A percentile compares a stretch with the other conserved stretches of the same genome.
phyloP scores from a whole-genome alignment of 2,113 vertebrate genomes.

The Formicarius rufipectus region DNA sequence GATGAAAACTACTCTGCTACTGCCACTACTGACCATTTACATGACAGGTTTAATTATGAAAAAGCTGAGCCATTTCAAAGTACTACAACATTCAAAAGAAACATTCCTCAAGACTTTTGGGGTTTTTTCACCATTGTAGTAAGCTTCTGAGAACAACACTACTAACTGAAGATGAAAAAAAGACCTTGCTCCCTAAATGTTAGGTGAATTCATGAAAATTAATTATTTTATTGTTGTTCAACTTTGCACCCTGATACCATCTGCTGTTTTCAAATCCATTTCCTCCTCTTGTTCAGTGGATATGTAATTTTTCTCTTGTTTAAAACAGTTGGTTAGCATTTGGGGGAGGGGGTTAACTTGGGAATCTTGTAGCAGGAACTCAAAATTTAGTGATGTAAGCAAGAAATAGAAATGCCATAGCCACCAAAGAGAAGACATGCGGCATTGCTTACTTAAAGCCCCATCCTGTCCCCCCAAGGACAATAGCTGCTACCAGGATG shows the following conservation, averaged over 20 bases:
- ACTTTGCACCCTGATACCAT: conserved; percentile 63
- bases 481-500: conserved; percentile 99
- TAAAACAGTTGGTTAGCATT: not conserved
- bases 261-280: not conserved
- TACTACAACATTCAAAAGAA: not conserved
- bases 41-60: not conserved
- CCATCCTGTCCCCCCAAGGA: conserved; percentile 99
- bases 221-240: not conserved
- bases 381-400: conserved; percentile 91
- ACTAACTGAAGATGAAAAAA: not conserved
- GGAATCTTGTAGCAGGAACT: conserved; percentile 91
- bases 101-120: not conserved
- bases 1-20: not conserved
- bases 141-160: not conserved
- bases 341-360: not conserved
- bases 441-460: conserved; percentile 99
- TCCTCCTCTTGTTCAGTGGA: not conserved
- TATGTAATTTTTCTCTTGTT: not conserved
- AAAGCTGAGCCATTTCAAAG: not conserved
- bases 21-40: not conserved
- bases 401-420: conserved; percentile 88
- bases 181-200: not conserved
- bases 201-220: not conserved
- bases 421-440: conserved; percentile 93
- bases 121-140: not conserved